Conservation (phyloP, 2,888 invertebrate species). For the Pediacus dermestoides region DNA sequence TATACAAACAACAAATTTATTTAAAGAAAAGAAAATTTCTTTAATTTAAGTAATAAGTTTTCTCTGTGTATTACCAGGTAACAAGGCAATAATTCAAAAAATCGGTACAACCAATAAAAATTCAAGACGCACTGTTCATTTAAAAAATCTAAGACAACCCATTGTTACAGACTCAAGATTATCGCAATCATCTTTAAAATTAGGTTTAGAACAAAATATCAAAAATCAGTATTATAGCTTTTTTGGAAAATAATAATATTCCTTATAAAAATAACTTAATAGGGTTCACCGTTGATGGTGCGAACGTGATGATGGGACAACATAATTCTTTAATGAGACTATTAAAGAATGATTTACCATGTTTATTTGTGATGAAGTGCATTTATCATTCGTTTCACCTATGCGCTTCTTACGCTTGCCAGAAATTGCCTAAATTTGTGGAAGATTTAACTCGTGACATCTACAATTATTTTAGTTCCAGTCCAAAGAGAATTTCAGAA, state of each 20-base stretch:
- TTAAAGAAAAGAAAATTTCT: too few relatives aligned
- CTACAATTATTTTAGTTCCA: constrained; percentile 28
- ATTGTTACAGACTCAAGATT: too few relatives aligned
- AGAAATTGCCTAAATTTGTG: constrained; percentile 28
- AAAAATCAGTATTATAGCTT: constrained; percentile 12
- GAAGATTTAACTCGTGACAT: constrained; percentile 30
- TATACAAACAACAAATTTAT: too few relatives aligned
- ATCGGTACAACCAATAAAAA: too few relatives aligned
- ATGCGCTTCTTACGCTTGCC: constrained; percentile 31
- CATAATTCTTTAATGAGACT: constrained; percentile 18
- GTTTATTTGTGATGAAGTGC: constrained; percentile 28
- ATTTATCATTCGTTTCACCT: constrained; percentile 33
- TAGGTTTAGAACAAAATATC: constrained; percentile 11
- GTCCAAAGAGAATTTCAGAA: constrained; percentile 25
- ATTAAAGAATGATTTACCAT: constrained; percentile 21
- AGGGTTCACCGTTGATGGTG: constrained; percentile 25
- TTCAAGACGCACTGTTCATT: too few relatives aligned
- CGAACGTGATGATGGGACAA: constrained; percentile 19
- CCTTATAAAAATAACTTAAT: constrained; percentile 21
- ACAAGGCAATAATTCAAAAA: too few relatives aligned
- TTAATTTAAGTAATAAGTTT: too few relatives aligned
- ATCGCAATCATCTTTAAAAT: too few relatives aligned
- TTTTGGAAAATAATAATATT: too few relatives aligned
- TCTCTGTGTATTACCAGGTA: too few relatives aligned
- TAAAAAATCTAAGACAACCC: too few relatives aligned